These are phyloP conservation scores for Smutsia gigantea DNA, from an alignment of 2,797 vertebrate species.

Conservation along the genomic window DNA sequence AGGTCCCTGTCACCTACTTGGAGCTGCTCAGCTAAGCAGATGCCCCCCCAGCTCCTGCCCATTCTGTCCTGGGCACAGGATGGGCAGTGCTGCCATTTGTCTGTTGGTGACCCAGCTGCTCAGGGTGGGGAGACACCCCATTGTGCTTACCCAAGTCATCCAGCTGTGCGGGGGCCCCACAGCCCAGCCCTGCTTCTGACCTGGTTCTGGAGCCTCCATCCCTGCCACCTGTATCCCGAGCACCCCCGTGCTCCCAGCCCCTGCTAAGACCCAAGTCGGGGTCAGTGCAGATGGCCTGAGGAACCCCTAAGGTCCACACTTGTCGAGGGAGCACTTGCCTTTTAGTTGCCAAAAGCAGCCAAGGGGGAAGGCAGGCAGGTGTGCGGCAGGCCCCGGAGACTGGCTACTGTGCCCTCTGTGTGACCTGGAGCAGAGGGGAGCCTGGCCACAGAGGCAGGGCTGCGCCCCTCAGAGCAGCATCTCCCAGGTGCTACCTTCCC, in stretches of 20 bases:
- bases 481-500: slow-evolving; percentile 11
- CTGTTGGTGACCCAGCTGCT: slow-evolving; percentile 38
- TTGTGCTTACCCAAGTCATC: not conserved
- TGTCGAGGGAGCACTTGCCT: not conserved
- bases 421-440: not conserved
- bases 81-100: not conserved
- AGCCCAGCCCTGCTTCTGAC: slow-evolving; percentile 56
- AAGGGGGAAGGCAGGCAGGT: not conserved
- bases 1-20: slow-evolving; percentile 97
- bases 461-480: not conserved
- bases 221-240: not conserved
- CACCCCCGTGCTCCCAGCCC: not conserved
- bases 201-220: slow-evolving; percentile 33
- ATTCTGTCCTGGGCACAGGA: not conserved
- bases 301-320: not conserved
- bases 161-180: not conserved
- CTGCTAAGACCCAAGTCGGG: not conserved
- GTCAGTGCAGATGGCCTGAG: no score
- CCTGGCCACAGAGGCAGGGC: not conserved
- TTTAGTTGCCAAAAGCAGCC: slow-evolving; percentile 51
- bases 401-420: not conserved
- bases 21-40: slow-evolving; percentile 94
- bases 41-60: not conserved
- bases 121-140: not conserved
- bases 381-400: not conserved